Evolutionary conservation across 2,888 invertebrate genomes (phyloP), one percentile per base, ranked within the genome.

Genomic region (Hypselothyrea guttata): DNA sequence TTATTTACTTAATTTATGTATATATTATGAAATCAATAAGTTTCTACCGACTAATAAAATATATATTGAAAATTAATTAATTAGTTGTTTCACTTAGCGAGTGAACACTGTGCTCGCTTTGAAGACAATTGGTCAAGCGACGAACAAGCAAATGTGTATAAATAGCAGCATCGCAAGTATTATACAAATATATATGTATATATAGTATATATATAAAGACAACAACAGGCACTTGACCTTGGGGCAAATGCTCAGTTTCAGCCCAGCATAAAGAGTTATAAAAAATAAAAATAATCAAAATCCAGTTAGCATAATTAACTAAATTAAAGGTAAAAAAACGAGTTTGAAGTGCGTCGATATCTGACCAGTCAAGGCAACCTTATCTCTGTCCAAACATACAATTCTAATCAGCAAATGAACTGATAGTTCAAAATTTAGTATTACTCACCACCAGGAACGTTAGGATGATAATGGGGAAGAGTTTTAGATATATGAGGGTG

Each of bases 361-460:
- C 18, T n/a, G 35, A 34, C 8, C 18, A 40, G 33, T 11, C 33
- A n/a, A 1, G 11, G 2, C 4, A 11, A 2, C 33, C 4, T 46
- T 55, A 51, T 54, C 53, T 11, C 9, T 11, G 0, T 4, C 7
- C 11, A 45, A n/a, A 11, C n/a, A n/a, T n/a, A n/a, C 42, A 35
- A 13, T 45, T 18, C 47, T 70, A 61, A 70, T 70, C 72, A 58
- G 58, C 59, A 28, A 31, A 38, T 33, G 9, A 16, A 15, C 28
- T 48, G 28, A 48, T 22, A 37, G 22, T 11, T 13, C 22, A 2
- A 11, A 16, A 27, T 38, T 22, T n/a, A 1, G 7, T 1, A 51
- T 77, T 58, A 91, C 87, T 87, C 91, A 91, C 83, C 90, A 89
- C 76, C 89, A 86, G 75, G 89, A 90, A 84, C 30, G 86, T 75